Base-by-base conservation (phyloP, 2,797 vertebrate species). In the Schizopygopsis malacanthus region DNA sequence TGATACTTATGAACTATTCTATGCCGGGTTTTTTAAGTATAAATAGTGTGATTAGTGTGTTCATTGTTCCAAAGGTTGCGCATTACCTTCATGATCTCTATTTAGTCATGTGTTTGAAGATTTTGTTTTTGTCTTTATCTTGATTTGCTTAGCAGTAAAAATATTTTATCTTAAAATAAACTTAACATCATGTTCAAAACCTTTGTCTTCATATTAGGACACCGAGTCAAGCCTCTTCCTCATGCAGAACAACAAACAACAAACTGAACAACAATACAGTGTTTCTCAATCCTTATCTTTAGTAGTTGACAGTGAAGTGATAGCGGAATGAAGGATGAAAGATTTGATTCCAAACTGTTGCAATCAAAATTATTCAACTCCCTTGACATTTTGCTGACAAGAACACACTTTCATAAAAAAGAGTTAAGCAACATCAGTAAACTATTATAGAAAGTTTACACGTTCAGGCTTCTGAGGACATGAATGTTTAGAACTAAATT, bases 151-250 rank as follows among this genome's bases (percentile, higher is more conserved):
- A 61, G 67, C 20, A 43, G 47, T 70, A 43, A 16, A 71, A 63
- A 11, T 6, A 4, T 65, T 67, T 56, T 18, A 67, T 3, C n/a
- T 56, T 81, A 4, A 76, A 86, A 77, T 81, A 82, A 86, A 86
- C n/a, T 45, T 54, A 72, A 16, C 63, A 37, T 28, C 41, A 10
- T 73, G n/a, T 76, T 65, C 69, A 72, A 69, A 79, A 18, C 37
- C 18, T 39, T 10, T 84, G 45, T 25, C 18, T 10, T 70, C 39
- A 72, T 45, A 45, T 72, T 47, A 72, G 16, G 22, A 72, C 70
- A 45, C 22, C 45, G 39, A 71, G 20, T 71, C 70, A 72, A 12
- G 11, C n/a, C 59, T 6, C 59, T 63, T 25, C 12, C 13, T 73
- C n/a, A 47, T 73, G 43, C 25, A n/a, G 39, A 63, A 63, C 59